Conservation (phyloP, 2,888 invertebrate genomes). For the Epirrhoe alternata region DNA sequence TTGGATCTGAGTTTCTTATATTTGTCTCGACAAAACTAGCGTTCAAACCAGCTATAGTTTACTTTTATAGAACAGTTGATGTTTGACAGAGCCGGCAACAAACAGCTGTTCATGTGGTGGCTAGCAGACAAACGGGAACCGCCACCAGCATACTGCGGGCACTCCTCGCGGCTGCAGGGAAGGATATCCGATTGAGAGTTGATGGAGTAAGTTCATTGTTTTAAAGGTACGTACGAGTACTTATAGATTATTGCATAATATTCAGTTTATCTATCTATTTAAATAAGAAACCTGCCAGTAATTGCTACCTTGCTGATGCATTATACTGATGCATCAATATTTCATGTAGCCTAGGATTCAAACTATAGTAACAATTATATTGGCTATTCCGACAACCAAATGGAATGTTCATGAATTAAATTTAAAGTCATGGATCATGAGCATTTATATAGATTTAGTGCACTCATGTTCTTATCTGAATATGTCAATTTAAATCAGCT, state of each 20-base stretch:
- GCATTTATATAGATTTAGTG: not conserved
- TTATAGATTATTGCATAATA: too few species aligned
- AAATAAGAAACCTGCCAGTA: too few species aligned
- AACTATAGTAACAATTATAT: too few species aligned
- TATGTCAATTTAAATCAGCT: slow-evolving; percentile 6
- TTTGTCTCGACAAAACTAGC: too few species aligned
- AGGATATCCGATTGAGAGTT: slow-evolving; percentile 93
- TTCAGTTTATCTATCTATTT: not conserved
- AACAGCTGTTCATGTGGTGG: slow-evolving; percentile 97
- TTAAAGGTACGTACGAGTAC: too few species aligned
- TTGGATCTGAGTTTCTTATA: too few species aligned
- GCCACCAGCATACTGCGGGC: slow-evolving; percentile 96
- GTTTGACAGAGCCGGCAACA: slow-evolving; percentile 92
- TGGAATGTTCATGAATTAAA: too few species aligned
- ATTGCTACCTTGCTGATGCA: too few species aligned
- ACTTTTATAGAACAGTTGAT: not conserved
- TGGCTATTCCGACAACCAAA: too few species aligned
- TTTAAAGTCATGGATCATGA: not conserved
- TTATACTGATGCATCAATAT: too few species aligned
- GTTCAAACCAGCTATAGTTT: not conserved
- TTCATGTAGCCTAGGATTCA: too few species aligned
- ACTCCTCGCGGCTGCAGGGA: slow-evolving; percentile 94
- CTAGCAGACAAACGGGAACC: slow-evolving; percentile 95
- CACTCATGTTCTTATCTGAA: not conserved
- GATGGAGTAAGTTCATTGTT: slow-evolving; percentile 91